Evolutionary conservation across 1,140 invertebrate species (phyloP).

Genomic region (Leptinotarsa undecemlineata): DNA sequence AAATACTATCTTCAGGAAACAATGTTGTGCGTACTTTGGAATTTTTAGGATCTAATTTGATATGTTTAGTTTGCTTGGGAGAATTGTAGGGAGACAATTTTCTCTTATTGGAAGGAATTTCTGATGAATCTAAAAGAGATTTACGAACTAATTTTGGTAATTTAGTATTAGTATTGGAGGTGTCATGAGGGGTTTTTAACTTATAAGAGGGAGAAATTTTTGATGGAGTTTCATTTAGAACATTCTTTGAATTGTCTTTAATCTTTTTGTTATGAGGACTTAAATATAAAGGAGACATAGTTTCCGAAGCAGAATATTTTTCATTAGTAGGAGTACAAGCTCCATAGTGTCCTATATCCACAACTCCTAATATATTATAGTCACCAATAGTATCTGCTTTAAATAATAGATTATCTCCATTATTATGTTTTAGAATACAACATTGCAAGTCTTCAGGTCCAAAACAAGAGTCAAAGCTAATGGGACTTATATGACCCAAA

Average conservation of each 20-base stretch:
- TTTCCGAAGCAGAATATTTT: conserved; percentile 26
- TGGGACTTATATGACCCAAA: conserved; percentile 46
- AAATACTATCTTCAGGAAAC: conserved; percentile 48
- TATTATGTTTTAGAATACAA: background rate
- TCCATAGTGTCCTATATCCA: conserved; percentile 27
- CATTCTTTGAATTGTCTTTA: background rate
- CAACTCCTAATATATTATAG: conserved; percentile 34
- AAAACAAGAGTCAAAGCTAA: conserved; percentile 34
- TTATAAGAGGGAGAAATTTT: conserved; percentile 57
- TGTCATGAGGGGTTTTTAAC: conserved; percentile 60
- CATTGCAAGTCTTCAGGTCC: conserved; percentile 23
- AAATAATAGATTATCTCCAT: conserved; percentile 12
- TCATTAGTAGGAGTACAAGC: conserved; percentile 24
- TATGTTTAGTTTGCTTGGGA: conserved; percentile 35
- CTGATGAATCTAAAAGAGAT: conserved; percentile 37
- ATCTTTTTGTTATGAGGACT: conserved; percentile 23
- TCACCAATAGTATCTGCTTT: conserved; percentile 25
- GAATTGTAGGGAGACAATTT: conserved; percentile 31
- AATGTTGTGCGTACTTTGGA: conserved; percentile 51
- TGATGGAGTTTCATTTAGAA: conserved; percentile 32
- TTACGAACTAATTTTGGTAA: conserved; percentile 48
- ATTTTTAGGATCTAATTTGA: conserved; percentile 45
- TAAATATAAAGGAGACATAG: conserved; percentile 34
- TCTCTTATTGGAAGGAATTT: conserved; percentile 32
- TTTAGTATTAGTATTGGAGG: conserved; percentile 39